Conservation (phyloP, 2,797 vertebrate species). For the Ibycter americanus region DNA sequence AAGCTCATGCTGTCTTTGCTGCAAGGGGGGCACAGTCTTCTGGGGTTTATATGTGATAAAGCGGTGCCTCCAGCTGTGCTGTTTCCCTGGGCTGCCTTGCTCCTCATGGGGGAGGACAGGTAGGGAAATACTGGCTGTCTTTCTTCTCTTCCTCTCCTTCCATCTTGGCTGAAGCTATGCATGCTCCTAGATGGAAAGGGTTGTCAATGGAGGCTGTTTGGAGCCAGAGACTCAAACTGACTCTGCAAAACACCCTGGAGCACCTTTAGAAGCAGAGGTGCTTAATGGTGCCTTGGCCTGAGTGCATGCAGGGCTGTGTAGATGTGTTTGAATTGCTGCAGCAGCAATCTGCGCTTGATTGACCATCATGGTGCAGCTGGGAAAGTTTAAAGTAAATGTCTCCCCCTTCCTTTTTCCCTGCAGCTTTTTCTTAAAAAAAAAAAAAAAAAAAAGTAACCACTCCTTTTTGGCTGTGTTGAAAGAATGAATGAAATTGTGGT, state of each 20-base stretch:
- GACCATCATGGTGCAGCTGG: neutral
- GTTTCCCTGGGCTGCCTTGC: neutral
- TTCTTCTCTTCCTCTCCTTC: neutral
- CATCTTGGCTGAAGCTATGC: neutral
- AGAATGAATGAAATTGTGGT: constrained; percentile 56
- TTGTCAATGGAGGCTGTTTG: neutral
- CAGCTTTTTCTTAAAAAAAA: neutral
- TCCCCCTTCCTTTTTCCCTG: neutral
- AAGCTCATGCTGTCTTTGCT: rapidly evolving
- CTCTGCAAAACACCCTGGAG: neutral
- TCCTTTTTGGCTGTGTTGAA: constrained; percentile 17
- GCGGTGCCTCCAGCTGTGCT: neutral
- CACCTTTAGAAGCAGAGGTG: neutral
- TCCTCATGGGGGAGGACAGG: rapidly evolving
- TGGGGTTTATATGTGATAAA: neutral
- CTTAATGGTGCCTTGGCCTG: neutral
- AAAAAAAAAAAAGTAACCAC: neutral
- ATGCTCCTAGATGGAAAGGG: rapidly evolving
- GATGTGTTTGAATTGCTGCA: no score
- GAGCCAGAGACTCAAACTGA: neutral
- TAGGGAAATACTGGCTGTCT: neutral
- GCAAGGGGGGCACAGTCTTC: neutral
- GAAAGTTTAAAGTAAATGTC: neutral
- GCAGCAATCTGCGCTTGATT: no score
- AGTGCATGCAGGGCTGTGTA: no score